Conservation (phyloP, 2,888 invertebrate genomes). For the Acanthosepion pharaonis region DNA sequence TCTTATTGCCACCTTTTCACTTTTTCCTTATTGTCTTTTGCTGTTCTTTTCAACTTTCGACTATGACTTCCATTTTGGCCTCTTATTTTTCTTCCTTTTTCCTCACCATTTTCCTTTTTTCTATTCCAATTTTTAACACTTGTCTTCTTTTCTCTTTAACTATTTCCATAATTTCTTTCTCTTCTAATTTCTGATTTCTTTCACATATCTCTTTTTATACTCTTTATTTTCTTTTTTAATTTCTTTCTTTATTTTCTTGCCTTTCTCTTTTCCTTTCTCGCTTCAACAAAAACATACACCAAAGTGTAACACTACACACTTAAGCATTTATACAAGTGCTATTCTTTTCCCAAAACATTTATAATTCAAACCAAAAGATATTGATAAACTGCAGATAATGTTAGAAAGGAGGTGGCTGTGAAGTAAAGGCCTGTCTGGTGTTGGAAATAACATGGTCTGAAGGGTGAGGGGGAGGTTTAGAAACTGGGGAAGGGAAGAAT, state of each 20-base stretch:
- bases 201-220: background rate
- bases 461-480: background rate
- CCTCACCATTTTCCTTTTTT: too few relatives aligned
- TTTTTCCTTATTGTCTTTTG: too few relatives aligned
- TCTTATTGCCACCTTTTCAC: too few relatives aligned
- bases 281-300: background rate
- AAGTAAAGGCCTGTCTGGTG: background rate
- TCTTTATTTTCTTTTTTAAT: background rate
- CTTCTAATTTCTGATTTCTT: background rate
- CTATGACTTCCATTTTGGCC: background rate
- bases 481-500: background rate
- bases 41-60: too few relatives aligned
- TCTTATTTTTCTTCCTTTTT: background rate
- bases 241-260: background rate
- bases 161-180: background rate
- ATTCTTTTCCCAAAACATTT: slow-evolving; percentile 22
- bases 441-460: background rate
- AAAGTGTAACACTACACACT: background rate
- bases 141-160: background rate
- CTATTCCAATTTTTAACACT: too few relatives aligned
- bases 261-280: background rate
- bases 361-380: slow-evolving; percentile 33
- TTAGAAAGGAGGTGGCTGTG: background rate
- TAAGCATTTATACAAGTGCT: background rate
- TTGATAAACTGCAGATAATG: background rate